Evolutionary conservation across 2,113 vertebrate species (phyloP), one percentile per base, ranked within the genome.

Genomic region (Oncorhynchus kisutch): DNA sequence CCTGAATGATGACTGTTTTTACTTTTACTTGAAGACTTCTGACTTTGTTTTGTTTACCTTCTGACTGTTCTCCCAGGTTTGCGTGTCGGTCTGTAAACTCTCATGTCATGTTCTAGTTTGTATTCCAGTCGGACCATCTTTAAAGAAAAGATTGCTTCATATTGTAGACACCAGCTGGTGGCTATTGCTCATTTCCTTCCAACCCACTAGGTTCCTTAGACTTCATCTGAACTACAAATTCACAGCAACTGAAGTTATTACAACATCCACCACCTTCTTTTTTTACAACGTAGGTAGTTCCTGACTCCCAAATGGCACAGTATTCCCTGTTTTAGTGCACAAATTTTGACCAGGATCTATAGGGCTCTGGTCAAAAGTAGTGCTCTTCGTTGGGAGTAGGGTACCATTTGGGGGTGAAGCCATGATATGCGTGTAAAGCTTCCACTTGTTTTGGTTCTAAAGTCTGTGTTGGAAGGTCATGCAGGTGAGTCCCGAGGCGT

Each of bases 381-480:
- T 22, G 59, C 1, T 2, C 20, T 9, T 60, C 1, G 8, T 51
- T 11, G 51, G 51, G 51, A 54, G 5, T 14, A 54, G 51, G 51
- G 16, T 54, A 14, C 51, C 51, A 2, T 16, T 54, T 54, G 18
- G 51, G 51, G 14, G 51, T 54, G 51, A 18, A 54, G 51, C 3
- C 51, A 54, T 54, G 2, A 2, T 18, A 14, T 54, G 51, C 1
- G 59, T 25, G 24, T 25, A 31, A 22, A 49, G 22, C 25, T 4
- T 24, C 5, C 3, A 11, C 34, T 66, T 13, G 54, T 14, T 72
- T 72, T 72, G 24, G 13, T 22, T 54, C n/a, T 34, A 22, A 57
- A 49, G n/a, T 24, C 31, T 45, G 39, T 27, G 64, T 31, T 51
- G 29, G 39, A 71, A 80, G 78, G 68, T 75, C 7, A n/a, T 8